Base-by-base conservation (phyloP, 2,797 vertebrate species). In the Hemitrygon akajei region DNA sequence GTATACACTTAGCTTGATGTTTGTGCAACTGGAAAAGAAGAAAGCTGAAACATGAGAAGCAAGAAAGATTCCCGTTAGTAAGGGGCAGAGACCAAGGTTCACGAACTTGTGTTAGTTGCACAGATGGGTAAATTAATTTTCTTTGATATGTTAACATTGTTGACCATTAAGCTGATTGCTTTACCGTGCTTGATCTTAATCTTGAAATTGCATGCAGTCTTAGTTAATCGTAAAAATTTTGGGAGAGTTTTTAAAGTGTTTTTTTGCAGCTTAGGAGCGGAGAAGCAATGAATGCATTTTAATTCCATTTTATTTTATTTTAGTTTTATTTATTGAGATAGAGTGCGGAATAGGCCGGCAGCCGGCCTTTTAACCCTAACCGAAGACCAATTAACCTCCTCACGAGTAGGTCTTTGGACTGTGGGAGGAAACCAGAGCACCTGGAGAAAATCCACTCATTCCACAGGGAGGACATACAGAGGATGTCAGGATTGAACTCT, bases 31-130 rank as follows among this genome's bases (percentile, higher is more conserved):
- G 95, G 94, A 94, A 95, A 94, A 93, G 75, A 89, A 47, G 47
- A 47, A 47, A 47, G 47, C 47, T 0, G 47, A 47, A 47, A 47
- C 47, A 47, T 47, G 47, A 47, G 47, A 95, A 93, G 94, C 94
- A 94, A 94, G 94, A 94, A 94, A 93, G 95, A 93, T 94, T 92
- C 93, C 81, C 95, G 18, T 79, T 79, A 12, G n/a, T 79, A 94
- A 95, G 69, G 18, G 76, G 34, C 14, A n/a, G 34, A 40, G 79
- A 40, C 79, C 22, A 40, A 80, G 79, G 6, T 37, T 37, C 40
- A 81, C 22, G 34, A 80, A 80, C 5, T 40, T 81, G 40, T 20
- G 14, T 75, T 47, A 47, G 47, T 47, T 47, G 47, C 47, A 47
- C 47, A 40, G 34, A 7, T 80, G 34, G 77, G 79, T 37, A 37